Evolutionary conservation across 2,888 invertebrate species (phyloP).

Genomic region (Ichneumon xanthorius): DNA sequence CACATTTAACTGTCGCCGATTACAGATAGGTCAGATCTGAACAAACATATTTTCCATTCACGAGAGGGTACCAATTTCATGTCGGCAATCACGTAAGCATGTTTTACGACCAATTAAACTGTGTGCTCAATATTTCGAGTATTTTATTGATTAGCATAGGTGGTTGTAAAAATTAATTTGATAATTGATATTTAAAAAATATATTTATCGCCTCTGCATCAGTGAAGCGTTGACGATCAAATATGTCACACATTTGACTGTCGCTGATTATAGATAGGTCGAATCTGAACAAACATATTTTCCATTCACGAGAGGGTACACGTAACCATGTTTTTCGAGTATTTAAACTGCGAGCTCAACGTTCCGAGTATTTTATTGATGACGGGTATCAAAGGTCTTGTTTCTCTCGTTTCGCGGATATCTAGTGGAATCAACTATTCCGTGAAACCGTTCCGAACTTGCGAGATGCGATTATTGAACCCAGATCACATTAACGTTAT

Average conservation of each 20-base stretch:
- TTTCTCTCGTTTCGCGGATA: not conserved
- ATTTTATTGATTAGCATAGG: not conserved
- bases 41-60: not conserved
- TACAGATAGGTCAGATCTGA: not conserved
- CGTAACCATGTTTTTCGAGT: not conserved
- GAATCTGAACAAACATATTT: constrained; percentile 4
- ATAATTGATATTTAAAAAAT: not conserved
- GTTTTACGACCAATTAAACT: not conserved
- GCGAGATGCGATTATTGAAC: not conserved
- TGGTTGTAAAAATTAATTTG: not conserved
- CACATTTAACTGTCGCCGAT: not conserved
- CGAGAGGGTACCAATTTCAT: not conserved
- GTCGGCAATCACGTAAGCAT: not conserved
- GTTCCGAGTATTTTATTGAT: not conserved
- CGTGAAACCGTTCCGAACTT: not conserved
- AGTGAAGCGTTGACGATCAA: not conserved
- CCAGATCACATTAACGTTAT: not conserved
- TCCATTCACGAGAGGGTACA: not conserved
- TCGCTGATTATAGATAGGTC: not conserved
- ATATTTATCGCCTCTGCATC: not conserved
- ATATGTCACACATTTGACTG: not conserved
- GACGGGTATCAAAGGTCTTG: not conserved
- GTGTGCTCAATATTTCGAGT: too few relatives aligned
- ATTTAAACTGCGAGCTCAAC: not conserved
- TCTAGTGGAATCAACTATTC: not conserved